These are phyloP conservation scores for Drosophila testacea DNA, from an alignment of 2,888 invertebrate species.

Conservation along the genomic window DNA sequence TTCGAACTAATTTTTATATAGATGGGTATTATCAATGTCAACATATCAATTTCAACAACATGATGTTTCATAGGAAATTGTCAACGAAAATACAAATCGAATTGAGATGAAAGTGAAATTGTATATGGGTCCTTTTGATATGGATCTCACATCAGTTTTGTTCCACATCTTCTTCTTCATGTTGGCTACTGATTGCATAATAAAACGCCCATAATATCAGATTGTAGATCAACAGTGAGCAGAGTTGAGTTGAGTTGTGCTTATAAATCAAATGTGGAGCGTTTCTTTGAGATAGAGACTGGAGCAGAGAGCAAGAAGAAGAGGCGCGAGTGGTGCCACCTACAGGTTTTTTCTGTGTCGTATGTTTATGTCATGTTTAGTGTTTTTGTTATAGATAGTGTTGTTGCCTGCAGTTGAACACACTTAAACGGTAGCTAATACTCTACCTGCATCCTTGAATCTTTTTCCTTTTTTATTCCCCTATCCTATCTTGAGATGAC, in stretches of 20 bases:
- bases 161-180: not conserved
- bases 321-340: conserved; percentile 71
- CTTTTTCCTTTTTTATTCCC: not conserved
- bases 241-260: not conserved
- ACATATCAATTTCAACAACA: conserved; percentile 67
- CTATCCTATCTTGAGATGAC: conserved; percentile 52
- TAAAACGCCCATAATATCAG: conserved; percentile 71
- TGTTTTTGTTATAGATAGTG: conserved; percentile 16
- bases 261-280: conserved; percentile 62
- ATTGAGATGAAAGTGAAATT: conserved; percentile 64
- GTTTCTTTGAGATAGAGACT: conserved; percentile 17
- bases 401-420: conserved; percentile 17
- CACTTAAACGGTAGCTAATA: conserved; percentile 35
- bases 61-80: conserved; percentile 68
- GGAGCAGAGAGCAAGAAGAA: not conserved
- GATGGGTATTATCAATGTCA: conserved; percentile 65
- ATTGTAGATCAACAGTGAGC: conserved; percentile 17
- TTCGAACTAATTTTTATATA: conserved; percentile 21
- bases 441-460: conserved; percentile 34
- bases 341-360: conserved; percentile 41
- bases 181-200: conserved; percentile 80
- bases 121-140: conserved; percentile 57
- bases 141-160: conserved; percentile 20
- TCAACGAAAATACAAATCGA: conserved; percentile 43
- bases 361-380: conserved; percentile 50